phyloP scores from a whole-genome alignment of 2,113 vertebrate species.

The Hylia prasina region DNA sequence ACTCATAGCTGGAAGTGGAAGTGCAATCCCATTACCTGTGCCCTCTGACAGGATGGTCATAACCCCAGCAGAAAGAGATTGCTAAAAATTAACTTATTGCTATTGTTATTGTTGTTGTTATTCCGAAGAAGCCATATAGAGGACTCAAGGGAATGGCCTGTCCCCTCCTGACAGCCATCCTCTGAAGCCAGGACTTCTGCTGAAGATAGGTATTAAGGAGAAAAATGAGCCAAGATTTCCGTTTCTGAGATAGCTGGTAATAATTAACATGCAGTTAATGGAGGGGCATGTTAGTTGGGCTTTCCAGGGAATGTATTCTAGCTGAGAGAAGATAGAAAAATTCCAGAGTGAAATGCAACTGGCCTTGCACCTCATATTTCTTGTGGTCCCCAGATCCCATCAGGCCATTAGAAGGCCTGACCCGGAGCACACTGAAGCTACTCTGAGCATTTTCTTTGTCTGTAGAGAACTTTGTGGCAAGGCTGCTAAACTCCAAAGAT shows the following conservation, averaged over 20 bases:
- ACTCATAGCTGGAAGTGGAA: slow-evolving; percentile 5
- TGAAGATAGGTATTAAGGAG: slow-evolving; percentile 11
- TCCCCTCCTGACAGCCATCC: background rate
- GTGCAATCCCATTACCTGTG: background rate
- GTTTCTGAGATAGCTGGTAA: slow-evolving; percentile 48
- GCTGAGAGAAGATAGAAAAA: slow-evolving; percentile 26
- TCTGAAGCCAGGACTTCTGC: background rate
- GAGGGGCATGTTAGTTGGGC: background rate
- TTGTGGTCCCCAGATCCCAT: slow-evolving; percentile 19
- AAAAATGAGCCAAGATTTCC: slow-evolving; percentile 49
- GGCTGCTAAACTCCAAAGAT: background rate
- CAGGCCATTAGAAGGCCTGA: slow-evolving; percentile 29
- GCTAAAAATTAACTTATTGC: slow-evolving; percentile 23
- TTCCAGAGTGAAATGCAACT: slow-evolving; percentile 50
- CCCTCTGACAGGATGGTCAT: background rate
- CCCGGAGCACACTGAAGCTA: background rate
- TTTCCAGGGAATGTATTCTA: slow-evolving; percentile 34
- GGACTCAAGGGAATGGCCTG: background rate
- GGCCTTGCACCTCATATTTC: slow-evolving; percentile 59
- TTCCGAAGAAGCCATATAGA: background rate
- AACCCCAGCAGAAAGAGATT: background rate
- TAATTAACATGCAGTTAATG: slow-evolving; percentile 51
- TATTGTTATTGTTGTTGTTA: background rate
- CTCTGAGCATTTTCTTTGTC: background rate
- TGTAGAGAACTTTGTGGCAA: background rate